Evolutionary conservation across 2,113 vertebrate genomes (phyloP).

Genomic region (Dipodomys merriami): DNA sequence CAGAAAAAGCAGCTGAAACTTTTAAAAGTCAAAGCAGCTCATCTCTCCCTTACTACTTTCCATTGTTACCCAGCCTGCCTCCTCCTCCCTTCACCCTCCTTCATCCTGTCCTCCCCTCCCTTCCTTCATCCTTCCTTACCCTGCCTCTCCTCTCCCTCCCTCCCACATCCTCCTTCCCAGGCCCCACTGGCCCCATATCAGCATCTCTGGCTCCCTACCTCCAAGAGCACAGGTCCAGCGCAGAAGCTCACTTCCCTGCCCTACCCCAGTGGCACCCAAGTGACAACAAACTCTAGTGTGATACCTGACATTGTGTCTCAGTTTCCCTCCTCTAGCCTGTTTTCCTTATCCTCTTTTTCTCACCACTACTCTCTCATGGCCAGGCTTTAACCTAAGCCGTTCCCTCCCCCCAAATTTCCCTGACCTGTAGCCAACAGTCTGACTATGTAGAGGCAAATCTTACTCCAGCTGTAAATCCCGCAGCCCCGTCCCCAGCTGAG

Average conservation of each 20-base stretch:
- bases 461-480: conserved; percentile 65
- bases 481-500: not conserved
- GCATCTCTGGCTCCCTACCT: not conserved
- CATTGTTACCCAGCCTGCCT: not conserved
- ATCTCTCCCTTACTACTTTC: too few relatives aligned
- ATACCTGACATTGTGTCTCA: not conserved
- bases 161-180: not conserved
- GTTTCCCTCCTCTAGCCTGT: not conserved
- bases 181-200: not conserved
- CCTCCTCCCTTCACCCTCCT: not conserved
- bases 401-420: not conserved
- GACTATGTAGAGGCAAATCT: conserved; percentile 57
- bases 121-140: too few relatives aligned
- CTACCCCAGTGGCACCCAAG: not conserved
- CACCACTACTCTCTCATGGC: not conserved
- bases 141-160: not conserved
- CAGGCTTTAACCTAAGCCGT: not conserved
- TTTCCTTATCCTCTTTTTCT: not conserved
- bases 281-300: not conserved
- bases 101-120: not conserved
- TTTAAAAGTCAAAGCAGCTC: not conserved
- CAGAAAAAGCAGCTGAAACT: not conserved
- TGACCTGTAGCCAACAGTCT: not conserved
- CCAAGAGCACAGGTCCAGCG: not conserved
- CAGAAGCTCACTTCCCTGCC: not conserved